These are phyloP conservation scores for Chloropsis hardwickii DNA, from an alignment of 2,113 vertebrate genomes.

Conservation along the genomic window DNA sequence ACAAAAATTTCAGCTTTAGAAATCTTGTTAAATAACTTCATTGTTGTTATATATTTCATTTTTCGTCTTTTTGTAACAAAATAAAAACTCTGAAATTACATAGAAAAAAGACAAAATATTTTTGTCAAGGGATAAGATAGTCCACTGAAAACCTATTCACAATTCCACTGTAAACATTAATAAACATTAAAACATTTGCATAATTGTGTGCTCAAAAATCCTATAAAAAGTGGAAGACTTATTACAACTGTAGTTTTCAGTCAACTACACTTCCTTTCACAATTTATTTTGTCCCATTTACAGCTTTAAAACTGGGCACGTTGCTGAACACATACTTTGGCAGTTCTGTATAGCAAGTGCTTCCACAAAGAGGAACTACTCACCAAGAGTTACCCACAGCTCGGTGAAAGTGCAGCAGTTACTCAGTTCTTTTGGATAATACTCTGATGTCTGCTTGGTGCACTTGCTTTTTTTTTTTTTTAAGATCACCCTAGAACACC, in stretches of 20 bases:
- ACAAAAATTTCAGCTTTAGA: constrained; percentile 91
- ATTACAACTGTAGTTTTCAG: constrained; percentile 88
- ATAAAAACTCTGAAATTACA: constrained; percentile 98
- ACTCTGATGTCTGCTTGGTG: constrained; percentile 59
- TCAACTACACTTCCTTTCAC: constrained; percentile 90
- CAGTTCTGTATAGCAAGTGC: constrained; percentile 89
- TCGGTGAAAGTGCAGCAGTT: constrained; percentile 74
- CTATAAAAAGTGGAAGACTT: constrained; percentile 93
- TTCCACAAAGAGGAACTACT: constrained; percentile 74
- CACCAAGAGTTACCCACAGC: constrained; percentile 66
- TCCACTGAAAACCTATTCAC: constrained; percentile 93
- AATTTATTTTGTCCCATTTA: constrained; percentile 91
- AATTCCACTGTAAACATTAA: constrained; percentile 92
- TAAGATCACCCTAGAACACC: constrained; percentile 68
- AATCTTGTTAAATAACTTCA: constrained; percentile 93
- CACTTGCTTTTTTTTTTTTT: constrained; percentile 64
- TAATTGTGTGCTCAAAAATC: constrained; percentile 91
- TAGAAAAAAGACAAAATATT: constrained; percentile 96
- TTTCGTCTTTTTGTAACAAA: constrained; percentile 94
- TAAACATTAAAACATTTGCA: constrained; percentile 92
- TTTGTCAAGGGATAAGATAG: constrained; percentile 91
- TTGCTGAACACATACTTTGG: constrained; percentile 88
- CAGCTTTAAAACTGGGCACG: constrained; percentile 87
- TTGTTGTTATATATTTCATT: constrained; percentile 89
- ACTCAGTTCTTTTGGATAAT: constrained; percentile 42